A percentile compares a stretch with the other conserved stretches of the same genome.
Evolutionary conservation across 2,113 vertebrate species (phyloP).

Genomic region (Cyphomyrus plagiostoma): DNA sequence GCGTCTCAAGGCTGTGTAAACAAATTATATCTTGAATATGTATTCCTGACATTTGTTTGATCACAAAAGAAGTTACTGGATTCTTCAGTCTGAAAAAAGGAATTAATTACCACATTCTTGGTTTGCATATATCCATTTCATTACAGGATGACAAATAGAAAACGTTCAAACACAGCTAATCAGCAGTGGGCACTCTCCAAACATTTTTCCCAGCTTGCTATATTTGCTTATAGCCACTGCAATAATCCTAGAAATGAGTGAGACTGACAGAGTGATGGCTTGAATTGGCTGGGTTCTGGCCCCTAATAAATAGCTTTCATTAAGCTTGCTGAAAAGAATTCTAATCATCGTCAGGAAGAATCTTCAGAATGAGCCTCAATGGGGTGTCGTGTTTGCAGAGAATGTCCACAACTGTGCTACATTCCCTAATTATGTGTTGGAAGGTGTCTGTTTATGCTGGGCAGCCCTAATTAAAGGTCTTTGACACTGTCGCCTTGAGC

Average conservation of each 20-base stretch:
- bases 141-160: slow-evolving; percentile 14
- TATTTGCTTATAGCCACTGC: slow-evolving; percentile 21
- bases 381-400: slow-evolving; percentile 22
- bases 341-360: slow-evolving; percentile 42
- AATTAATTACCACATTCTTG: slow-evolving; percentile 13
- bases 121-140: slow-evolving; percentile 24
- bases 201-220: slow-evolving; percentile 16
- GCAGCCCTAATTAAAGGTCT: slow-evolving; percentile 55
- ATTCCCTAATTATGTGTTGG: slow-evolving; percentile 56
- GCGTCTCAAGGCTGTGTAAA: background rate
- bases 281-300: slow-evolving; percentile 25
- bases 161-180: slow-evolving; percentile 19
- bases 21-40: background rate
- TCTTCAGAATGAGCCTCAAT: slow-evolving; percentile 40
- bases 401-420: slow-evolving; percentile 35
- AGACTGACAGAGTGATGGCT: slow-evolving; percentile 15
- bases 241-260: slow-evolving; percentile 1
- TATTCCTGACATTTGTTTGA: slow-evolving; percentile 17
- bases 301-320: slow-evolving; percentile 28
- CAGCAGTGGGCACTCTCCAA: slow-evolving; percentile 18
- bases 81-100: background rate
- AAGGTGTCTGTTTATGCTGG: slow-evolving; percentile 52
- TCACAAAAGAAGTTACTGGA: slow-evolving; percentile 18
- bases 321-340: slow-evolving; percentile 43
- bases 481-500: slow-evolving; percentile 44